Conservation (phyloP, 2,113 vertebrate genomes). For the Malurus elegans region DNA sequence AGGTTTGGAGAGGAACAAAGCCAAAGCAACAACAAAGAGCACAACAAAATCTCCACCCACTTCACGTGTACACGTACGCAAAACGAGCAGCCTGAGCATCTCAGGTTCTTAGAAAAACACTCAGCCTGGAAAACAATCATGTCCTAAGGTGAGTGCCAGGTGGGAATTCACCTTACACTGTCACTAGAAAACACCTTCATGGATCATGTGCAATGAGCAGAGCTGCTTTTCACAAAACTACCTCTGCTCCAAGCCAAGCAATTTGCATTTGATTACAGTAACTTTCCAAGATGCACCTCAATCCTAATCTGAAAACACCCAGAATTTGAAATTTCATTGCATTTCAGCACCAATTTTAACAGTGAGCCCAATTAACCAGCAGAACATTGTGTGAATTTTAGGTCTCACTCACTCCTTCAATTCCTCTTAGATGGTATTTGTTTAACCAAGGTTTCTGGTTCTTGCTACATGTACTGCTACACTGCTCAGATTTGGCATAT, state of each 20-base stretch:
- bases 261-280: background rate
- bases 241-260: background rate
- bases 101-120: background rate
- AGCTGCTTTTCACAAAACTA: background rate
- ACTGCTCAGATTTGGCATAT: background rate
- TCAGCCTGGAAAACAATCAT: background rate
- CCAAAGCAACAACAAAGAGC: background rate
- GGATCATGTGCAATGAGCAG: fast-evolving
- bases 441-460: background rate
- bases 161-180: background rate
- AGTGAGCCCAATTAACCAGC: background rate
- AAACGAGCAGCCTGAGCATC: background rate
- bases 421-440: background rate
- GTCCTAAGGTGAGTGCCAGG: background rate
- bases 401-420: background rate
- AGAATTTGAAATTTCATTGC: background rate
- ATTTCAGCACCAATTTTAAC: background rate
- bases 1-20: background rate
- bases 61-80: background rate
- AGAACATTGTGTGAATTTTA: background rate
- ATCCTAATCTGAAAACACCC: background rate
- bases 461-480: background rate
- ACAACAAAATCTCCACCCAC: background rate
- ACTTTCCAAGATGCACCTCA: background rate
- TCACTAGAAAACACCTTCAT: background rate